Conservation (phyloP, 1,140 invertebrate species). For the Uloborus diversus region DNA sequence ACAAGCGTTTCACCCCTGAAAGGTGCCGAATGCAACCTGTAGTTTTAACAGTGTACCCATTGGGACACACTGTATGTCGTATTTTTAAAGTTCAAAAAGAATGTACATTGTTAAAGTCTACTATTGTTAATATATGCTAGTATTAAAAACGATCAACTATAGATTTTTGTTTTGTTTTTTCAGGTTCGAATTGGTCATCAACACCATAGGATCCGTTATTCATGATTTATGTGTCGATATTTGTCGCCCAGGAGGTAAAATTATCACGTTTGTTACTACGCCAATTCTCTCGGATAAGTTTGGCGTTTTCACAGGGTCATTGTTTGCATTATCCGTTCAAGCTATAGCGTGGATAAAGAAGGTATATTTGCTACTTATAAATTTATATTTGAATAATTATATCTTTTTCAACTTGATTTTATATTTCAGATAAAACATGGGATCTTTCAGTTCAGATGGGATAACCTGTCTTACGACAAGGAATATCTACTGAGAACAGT, state of each 20-base stretch:
- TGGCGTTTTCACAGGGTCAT: constrained; percentile 68
- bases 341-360: constrained; percentile 64
- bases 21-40: too few relatives aligned
- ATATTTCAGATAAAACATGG: constrained; percentile 14
- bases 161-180: too few relatives aligned
- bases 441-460: constrained; percentile 25
- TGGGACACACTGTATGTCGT: too few relatives aligned
- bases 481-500: neutral
- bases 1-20: too few relatives aligned
- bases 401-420: too few relatives aligned
- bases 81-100: too few relatives aligned
- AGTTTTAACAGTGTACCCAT: too few relatives aligned
- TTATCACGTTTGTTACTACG: constrained; percentile 68
- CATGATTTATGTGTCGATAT: constrained; percentile 66
- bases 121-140: too few relatives aligned
- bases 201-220: constrained; percentile 67
- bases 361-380: too few relatives aligned
- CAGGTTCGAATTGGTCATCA: constrained; percentile 72
- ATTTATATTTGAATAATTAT: too few relatives aligned
- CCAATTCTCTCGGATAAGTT: constrained; percentile 70
- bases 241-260: constrained; percentile 67
- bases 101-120: too few relatives aligned
- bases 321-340: constrained; percentile 68
- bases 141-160: too few relatives aligned
- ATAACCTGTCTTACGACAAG: constrained; percentile 38